Evolutionary conservation across 2,113 vertebrate genomes (phyloP).

Genomic region (Apteryx mantelli): DNA sequence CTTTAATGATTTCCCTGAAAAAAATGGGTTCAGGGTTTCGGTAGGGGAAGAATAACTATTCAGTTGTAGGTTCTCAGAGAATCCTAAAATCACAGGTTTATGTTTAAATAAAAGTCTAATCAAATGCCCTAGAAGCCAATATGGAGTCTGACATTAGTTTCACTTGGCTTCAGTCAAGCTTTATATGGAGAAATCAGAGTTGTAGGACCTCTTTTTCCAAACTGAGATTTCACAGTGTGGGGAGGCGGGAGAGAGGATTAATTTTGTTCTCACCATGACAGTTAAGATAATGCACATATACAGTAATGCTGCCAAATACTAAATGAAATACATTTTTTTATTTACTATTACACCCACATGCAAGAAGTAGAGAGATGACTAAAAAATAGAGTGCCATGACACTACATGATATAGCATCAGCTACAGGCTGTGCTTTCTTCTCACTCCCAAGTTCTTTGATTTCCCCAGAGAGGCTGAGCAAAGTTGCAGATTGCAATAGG

Average conservation of each 20-base stretch:
- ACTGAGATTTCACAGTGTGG: not conserved
- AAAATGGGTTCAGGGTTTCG: not conserved
- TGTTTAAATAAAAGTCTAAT: not conserved
- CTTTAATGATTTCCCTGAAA: not conserved
- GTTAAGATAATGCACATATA: not conserved
- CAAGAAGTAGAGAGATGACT: not conserved
- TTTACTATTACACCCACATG: not conserved
- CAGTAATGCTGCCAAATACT: not conserved
- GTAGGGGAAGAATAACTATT: not conserved
- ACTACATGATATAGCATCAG: not conserved
- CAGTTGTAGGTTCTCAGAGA: not conserved
- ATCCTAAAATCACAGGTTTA: not conserved
- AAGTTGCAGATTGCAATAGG: not conserved
- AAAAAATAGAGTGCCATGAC: not conserved
- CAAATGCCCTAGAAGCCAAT: not conserved
- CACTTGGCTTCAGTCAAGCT: not conserved
- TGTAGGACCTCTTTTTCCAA: not conserved
- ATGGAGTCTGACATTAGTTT: not conserved
- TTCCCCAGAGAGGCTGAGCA: not conserved
- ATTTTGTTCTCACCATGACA: not conserved
- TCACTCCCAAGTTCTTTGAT: not conserved
- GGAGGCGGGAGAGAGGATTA: not conserved
- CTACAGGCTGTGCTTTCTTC: not conserved
- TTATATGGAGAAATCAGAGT: not conserved
- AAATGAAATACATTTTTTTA: not conserved